A percentile compares a stretch with the other conserved stretches of the same genome.
Conservation (phyloP, 2,113 vertebrate genomes). For the Cryptoleucopteryx plumbea region DNA sequence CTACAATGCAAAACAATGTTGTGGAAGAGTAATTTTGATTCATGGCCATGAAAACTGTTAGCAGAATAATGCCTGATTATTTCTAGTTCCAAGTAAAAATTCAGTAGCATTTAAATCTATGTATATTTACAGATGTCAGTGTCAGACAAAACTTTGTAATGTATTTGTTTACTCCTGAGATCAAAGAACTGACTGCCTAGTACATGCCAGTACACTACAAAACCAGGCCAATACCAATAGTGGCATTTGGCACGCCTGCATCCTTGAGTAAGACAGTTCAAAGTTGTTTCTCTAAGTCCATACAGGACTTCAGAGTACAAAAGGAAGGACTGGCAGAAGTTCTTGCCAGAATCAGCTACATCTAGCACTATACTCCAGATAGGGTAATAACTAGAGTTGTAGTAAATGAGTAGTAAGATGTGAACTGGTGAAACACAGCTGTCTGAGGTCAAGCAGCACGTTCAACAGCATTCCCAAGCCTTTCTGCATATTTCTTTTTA, state of each 20-base stretch:
- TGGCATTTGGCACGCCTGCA: background rate
- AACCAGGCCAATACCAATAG: rapidly evolving
- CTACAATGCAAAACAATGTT: background rate
- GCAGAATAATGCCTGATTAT: background rate
- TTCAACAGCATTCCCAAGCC: background rate
- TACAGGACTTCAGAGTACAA: too few relatives aligned
- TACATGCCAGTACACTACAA: too few relatives aligned
- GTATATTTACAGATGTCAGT: background rate
- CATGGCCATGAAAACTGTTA: background rate
- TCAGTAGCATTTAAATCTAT: background rate
- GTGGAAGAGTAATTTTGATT: background rate
- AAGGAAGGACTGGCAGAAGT: background rate
- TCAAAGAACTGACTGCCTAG: background rate
- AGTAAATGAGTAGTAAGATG: background rate
- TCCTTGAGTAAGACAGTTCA: rapidly evolving
- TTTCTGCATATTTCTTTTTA: background rate
- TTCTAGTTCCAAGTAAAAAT: background rate
- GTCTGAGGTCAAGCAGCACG: background rate
- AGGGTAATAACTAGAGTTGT: background rate
- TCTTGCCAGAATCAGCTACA: background rate
- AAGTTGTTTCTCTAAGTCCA: rapidly evolving
- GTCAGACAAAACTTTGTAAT: background rate
- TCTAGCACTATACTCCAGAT: too few relatives aligned
- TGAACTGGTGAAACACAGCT: background rate
- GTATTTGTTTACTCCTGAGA: background rate